These are phyloP conservation scores for Acrocyrtus sp. DNA, from an alignment of 2,888 invertebrate species.

Conservation along the genomic window DNA sequence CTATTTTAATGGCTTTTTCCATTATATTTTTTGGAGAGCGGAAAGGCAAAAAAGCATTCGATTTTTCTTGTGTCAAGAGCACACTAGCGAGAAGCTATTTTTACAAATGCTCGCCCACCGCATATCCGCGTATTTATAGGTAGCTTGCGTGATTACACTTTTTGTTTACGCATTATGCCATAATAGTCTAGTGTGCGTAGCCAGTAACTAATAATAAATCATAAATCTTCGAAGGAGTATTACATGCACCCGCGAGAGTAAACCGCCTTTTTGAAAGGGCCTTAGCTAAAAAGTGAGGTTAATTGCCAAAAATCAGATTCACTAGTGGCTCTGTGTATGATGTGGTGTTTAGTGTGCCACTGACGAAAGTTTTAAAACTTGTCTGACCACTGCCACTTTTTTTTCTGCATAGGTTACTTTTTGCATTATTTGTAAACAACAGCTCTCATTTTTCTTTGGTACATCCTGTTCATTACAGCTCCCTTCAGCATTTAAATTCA, in stretches of 20 bases:
- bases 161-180: no score
- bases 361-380: no score
- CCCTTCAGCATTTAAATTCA: background rate
- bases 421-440: background rate
- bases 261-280: background rate
- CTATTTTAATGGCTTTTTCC: no score
- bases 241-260: background rate
- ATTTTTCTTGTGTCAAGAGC: no score
- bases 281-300: constrained; percentile 13
- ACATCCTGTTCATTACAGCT: constrained; percentile 6
- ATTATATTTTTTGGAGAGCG: no score
- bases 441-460: background rate
- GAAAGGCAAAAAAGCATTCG: no score
- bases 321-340: background rate
- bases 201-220: background rate
- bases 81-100: no score
- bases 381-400: constrained; percentile 1
- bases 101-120: background rate
- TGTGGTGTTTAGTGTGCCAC: no score
- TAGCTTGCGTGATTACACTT: no score
- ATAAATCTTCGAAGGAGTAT: background rate
- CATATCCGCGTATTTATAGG: background rate
- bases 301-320: constrained; percentile 12
- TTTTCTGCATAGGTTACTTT: background rate
- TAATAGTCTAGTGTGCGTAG: background rate